Evolutionary conservation across 1,140 invertebrate genomes (phyloP), one percentile per base, ranked within the genome.

Genomic region (Hyphantria cunea): DNA sequence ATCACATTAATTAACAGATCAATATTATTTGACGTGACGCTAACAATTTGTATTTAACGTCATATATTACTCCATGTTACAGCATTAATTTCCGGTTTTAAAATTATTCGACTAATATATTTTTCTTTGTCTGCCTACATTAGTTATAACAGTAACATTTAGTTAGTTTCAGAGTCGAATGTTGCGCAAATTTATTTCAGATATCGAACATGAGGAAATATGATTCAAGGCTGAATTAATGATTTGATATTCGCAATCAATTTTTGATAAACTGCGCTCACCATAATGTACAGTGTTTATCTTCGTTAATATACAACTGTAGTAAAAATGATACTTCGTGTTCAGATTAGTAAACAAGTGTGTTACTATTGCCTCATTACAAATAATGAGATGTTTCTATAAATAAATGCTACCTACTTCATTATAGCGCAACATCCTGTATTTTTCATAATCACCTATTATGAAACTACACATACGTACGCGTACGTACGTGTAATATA

Each of bases 361-460:
- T 39, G 37, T 39, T 39, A 1, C 37, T 1, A 25, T 25, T 25
- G 17, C 37, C 0, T 49, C 45, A 58, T 58, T 58, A 58, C 0
- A 6, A 2, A 17, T 17, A 45, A 58, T 58, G 47, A 58, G 31
- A 58, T 49, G 55, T 25, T 49, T 58, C 48, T 58, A 39, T 14
- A 31, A 25, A 25, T 45, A 37, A 5, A 39, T 33, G 47, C 17
- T 9, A 39, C 9, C 34, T 58, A 45, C 33, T 34, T 58, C 12
- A 58, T 58, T 58, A 58, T 32, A 25, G 48, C 14, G 9, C 32
- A 34, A 56, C 55, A 58, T 58, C 45, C 44, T 58, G 44, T 17
- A 39, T 39, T 37, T 15, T 49, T 44, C 10, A 58, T 48, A 58
- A 58, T 58, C 39, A 33, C 45, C 3, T 59, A 59, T 59, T 50